Evolutionary conservation across 2,888 invertebrate species (phyloP).

Genomic region (Drosophila suboccidentalis): DNA sequence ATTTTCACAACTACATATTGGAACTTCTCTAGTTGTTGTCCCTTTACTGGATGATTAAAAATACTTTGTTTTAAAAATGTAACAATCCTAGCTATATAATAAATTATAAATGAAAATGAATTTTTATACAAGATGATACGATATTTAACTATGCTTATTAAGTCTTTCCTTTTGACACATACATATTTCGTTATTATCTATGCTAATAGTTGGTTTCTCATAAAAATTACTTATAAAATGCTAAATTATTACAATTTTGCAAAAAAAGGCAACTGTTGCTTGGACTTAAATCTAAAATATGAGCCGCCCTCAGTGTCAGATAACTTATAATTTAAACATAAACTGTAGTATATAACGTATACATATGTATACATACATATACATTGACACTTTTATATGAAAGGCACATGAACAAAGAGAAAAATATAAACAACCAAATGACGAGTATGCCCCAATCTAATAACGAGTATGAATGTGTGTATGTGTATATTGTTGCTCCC

Average conservation of each 20-base stretch:
- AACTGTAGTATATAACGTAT: conserved; percentile 6
- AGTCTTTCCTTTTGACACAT: conserved; percentile 64
- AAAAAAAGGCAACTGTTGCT: conserved; percentile 37
- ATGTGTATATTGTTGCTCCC: conserved; percentile 3
- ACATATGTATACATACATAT: conserved; percentile 17
- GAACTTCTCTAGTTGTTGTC: not conserved
- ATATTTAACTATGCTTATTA: conserved; percentile 52
- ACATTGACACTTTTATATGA: conserved; percentile 32
- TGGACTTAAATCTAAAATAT: conserved; percentile 15
- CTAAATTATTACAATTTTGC: conserved; percentile 16
- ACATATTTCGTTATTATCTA: conserved; percentile 38
- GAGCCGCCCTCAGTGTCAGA: conserved; percentile 12
- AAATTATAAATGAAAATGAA: conserved; percentile 14
- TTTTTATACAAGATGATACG: conserved; percentile 23
- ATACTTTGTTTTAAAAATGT: not conserved
- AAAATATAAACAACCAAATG: conserved; percentile 52
- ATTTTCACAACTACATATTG: not conserved
- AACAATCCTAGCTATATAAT: conserved; percentile 1
- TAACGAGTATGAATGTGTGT: conserved; percentile 28
- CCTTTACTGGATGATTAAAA: not conserved
- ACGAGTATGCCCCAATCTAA: conserved; percentile 45
- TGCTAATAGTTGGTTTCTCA: conserved; percentile 37
- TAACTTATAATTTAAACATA: conserved; percentile 7
- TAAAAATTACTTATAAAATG: conserved; percentile 22
- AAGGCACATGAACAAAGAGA: conserved; percentile 75